These are phyloP conservation scores for Muscicapa adusta DNA, from an alignment of 2,113 vertebrate genomes.

Conservation along the genomic window DNA sequence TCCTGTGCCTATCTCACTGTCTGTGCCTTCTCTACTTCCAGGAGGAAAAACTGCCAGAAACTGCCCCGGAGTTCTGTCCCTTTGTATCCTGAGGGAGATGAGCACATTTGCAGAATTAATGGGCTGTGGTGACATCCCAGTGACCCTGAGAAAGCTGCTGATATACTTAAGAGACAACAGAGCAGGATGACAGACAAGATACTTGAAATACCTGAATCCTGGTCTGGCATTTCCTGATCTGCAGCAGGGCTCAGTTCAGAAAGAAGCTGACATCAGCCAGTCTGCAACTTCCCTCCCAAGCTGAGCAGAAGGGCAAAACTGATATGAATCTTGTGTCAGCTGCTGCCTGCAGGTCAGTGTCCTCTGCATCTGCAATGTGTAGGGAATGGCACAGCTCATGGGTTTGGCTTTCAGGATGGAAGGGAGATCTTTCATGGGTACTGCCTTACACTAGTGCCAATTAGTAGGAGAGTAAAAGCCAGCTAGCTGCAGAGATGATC, in stretches of 20 bases:
- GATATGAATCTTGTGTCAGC: neutral
- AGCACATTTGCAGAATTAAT: neutral
- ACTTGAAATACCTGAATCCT: neutral
- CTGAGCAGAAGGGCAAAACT: neutral
- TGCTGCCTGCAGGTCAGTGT: neutral
- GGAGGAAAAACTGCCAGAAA: neutral
- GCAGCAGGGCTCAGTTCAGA: neutral
- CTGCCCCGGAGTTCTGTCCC: neutral
- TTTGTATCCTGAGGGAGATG: neutral
- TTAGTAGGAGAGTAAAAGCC: neutral
- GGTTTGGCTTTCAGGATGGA: neutral
- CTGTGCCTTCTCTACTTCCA: neutral
- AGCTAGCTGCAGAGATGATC: neutral
- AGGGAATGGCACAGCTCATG: neutral
- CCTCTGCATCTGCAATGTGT: neutral
- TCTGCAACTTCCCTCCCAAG: neutral
- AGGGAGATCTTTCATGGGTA: neutral
- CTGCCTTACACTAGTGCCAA: neutral
- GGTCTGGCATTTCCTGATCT: neutral
- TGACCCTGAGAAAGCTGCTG: neutral
- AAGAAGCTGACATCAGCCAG: neutral
- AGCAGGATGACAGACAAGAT: neutral
- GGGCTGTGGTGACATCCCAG: neutral
- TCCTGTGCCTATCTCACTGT: neutral
- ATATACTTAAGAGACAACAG: neutral